These are phyloP conservation scores for Apodemia mormo DNA, from an alignment of 2,888 invertebrate genomes.

Conservation along the genomic window DNA sequence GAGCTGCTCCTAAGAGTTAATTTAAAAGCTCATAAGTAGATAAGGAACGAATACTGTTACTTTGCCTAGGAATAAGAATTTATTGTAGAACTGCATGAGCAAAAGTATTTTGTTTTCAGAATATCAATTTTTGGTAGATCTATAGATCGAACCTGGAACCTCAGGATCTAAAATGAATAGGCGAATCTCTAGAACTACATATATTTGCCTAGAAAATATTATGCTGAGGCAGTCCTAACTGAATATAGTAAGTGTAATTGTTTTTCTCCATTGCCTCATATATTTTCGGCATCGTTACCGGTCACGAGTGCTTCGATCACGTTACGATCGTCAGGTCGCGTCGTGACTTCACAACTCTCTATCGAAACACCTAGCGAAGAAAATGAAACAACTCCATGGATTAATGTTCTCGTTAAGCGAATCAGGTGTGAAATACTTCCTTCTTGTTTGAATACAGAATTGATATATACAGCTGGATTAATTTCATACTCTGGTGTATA, in stretches of 20 bases:
- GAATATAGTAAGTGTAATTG: slow-evolving; percentile 22
- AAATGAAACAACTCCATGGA: slow-evolving; percentile 31
- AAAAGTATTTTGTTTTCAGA: too few species aligned
- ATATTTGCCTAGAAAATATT: not conserved
- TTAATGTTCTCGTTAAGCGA: slow-evolving; percentile 26
- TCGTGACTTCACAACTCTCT: slow-evolving; percentile 38
- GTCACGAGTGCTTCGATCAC: slow-evolving; percentile 35
- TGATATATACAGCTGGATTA: not conserved
- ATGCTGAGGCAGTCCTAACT: too few species aligned
- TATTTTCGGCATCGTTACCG: slow-evolving; percentile 36
- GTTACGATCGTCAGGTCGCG: slow-evolving; percentile 34
- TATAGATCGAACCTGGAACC: too few species aligned
- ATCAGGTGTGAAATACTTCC: slow-evolving; percentile 11
- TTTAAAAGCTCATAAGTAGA: too few species aligned
- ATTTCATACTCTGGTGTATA: too few species aligned
- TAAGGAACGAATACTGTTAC: too few species aligned
- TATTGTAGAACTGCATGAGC: too few species aligned
- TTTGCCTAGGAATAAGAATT: too few species aligned
- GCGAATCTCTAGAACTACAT: not conserved
- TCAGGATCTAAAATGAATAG: too few species aligned
- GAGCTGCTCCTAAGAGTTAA: too few species aligned
- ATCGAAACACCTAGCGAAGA: slow-evolving; percentile 31
- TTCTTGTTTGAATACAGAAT: not conserved
- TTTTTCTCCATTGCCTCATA: slow-evolving; percentile 33
- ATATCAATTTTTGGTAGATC: too few species aligned